phyloP scores from a whole-genome alignment of 2,797 vertebrate species.

The Potorous gilbertii region DNA sequence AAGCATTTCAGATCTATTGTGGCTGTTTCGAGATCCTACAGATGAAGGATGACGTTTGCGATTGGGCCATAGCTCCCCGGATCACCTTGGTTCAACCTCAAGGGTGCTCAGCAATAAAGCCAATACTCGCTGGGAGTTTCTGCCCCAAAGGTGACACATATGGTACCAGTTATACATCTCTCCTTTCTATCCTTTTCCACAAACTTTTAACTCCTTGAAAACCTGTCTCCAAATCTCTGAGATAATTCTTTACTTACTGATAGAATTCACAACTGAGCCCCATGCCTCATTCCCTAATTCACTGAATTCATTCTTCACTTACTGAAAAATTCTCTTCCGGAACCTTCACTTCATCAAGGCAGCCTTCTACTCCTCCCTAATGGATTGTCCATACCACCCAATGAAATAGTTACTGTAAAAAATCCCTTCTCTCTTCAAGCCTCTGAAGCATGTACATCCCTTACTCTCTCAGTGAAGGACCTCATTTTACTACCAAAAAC shows the following conservation, averaged over 20 bases:
- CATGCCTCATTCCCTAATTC: not conserved
- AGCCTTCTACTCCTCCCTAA: not conserved
- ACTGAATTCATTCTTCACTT: not conserved
- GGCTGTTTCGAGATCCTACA: not conserved
- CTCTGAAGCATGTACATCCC: not conserved
- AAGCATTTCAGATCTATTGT: not conserved
- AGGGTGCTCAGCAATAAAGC: not conserved
- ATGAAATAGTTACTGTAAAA: not conserved
- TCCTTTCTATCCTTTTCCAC: not conserved
- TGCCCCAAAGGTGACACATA: not conserved
- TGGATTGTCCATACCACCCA: not conserved
- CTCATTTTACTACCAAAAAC: not conserved
- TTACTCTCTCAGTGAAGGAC: not conserved
- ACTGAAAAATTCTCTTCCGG: not conserved
- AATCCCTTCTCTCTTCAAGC: not conserved
- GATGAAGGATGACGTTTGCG: not conserved
- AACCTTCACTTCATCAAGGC: not conserved
- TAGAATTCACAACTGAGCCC: not conserved
- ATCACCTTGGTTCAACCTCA: not conserved
- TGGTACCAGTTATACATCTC: not conserved
- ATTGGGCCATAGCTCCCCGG: not conserved
- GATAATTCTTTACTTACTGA: slow-evolving; percentile 22
- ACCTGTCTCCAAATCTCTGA: slow-evolving; percentile 15
- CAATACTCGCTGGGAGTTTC: not conserved
- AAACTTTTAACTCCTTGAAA: not conserved